Evolutionary conservation across 2,888 invertebrate species (phyloP), one percentile per base, ranked within the genome.

Genomic region (Cosmia trapezina): DNA sequence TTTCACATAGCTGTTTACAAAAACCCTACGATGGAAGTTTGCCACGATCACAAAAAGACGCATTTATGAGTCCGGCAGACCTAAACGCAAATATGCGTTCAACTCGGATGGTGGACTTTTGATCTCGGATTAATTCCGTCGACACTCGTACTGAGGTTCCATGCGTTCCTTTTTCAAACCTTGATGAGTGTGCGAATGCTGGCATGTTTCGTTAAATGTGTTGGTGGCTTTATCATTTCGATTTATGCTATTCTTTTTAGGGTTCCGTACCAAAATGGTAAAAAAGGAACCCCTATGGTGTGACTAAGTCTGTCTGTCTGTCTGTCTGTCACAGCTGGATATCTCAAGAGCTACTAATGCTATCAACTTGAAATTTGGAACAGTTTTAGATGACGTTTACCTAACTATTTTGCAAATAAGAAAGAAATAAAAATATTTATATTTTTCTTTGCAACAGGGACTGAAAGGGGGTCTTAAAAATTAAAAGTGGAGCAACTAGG

Each of bases 81-180:
- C 85, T 81, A 85, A 86, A 85, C 76, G 86, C 85, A 90, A 90
- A 89, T 86, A 89, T 85, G 76, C 77, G 73, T 81, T 79, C 64
- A 71, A 73, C 73, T 78, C 70, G 64, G 60, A 76, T 73, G 78
- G 54, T 66, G 73, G 53, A 83, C 87, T 89, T 90, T 90, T 90
- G 87, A 89, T 88, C 88, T 84, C 77, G 86, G 88, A 89, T 91
- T 91, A 89, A 90, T 88, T 89, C 83, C 84, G 60, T 73, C 80
- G 61, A 83, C 83, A 80, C 70, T 74, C 63, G 68, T 67, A 83
- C 51, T 53, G 67, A 82, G 19, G 41, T 64, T 59, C 56, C 22
- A 11, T 65, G 22, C 45, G n/a, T 69, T 76, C 45, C 11, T 84
- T 82, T 73, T 73, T 76, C 6, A 61, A 56, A 73, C 59, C 51